Conservation (phyloP, 2,797 vertebrate genomes). For the Anableps anableps region DNA sequence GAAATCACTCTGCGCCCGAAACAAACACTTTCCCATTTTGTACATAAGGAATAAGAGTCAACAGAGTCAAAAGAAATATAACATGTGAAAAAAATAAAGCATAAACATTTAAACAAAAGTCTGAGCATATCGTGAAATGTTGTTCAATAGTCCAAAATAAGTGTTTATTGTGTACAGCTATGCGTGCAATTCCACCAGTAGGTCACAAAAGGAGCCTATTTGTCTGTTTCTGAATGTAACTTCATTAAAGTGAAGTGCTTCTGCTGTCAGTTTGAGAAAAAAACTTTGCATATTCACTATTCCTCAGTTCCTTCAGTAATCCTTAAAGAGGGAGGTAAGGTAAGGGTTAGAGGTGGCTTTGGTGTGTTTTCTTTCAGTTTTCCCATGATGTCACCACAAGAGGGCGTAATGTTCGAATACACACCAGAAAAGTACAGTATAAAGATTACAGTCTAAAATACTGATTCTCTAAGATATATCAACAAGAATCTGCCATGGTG, state of each 20-base stretch:
- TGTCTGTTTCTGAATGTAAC: neutral
- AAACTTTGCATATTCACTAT: neutral
- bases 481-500: neutral
- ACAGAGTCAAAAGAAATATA: neutral
- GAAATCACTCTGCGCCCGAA: neutral
- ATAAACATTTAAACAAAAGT: too few species aligned
- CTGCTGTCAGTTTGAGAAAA: neutral
- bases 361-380: neutral
- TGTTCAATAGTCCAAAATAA: neutral
- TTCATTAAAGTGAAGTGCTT: neutral
- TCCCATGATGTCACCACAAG: constrained; percentile 61
- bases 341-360: neutral
- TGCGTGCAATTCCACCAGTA: neutral
- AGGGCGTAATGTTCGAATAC: constrained; percentile 48
- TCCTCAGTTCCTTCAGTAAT: neutral
- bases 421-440: neutral
- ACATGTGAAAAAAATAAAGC: too few species aligned
- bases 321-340: neutral
- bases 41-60: neutral
- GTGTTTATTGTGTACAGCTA: neutral
- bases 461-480: constrained; percentile 5
- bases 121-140: too few species aligned
- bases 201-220: neutral
- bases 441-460: neutral
- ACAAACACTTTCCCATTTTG: too few species aligned